phyloP scores from a whole-genome alignment of 2,797 vertebrate genomes.

The Brachymystax lenok region DNA sequence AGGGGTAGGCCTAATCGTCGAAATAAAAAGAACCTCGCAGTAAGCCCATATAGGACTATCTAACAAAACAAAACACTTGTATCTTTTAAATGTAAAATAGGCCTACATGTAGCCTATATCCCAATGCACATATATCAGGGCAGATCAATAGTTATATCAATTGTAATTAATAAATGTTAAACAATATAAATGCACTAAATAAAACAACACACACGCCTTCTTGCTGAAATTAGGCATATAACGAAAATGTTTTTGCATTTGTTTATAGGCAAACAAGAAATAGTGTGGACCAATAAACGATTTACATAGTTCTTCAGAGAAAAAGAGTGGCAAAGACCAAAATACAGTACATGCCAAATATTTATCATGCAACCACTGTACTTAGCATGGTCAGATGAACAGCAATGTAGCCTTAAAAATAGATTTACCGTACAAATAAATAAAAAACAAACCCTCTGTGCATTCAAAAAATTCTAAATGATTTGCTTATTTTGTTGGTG shows the following conservation, averaged over 20 bases:
- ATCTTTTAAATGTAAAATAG: neutral
- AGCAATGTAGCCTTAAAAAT: neutral
- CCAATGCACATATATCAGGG: neutral
- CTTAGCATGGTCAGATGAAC: neutral
- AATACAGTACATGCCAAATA: neutral
- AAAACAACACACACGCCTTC: neutral
- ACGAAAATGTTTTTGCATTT: neutral
- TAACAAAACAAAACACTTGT: neutral
- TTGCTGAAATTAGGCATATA: neutral
- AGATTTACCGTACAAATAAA: neutral
- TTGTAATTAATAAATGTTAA: neutral
- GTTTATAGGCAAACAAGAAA: neutral
- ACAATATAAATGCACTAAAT: neutral
- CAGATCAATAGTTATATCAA: neutral
- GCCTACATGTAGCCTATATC: neutral
- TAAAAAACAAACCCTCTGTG: neutral
- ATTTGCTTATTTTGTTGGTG: too few species aligned
- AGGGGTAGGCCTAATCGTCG: neutral
- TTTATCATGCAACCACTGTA: neutral
- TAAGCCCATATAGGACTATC: neutral
- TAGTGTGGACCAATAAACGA: neutral
- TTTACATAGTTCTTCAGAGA: neutral
- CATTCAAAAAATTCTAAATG: neutral
- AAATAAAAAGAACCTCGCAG: neutral
- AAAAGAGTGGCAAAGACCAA: neutral